Base-by-base conservation (phyloP, 1,140 invertebrate species). In the Psix sp. region DNA sequence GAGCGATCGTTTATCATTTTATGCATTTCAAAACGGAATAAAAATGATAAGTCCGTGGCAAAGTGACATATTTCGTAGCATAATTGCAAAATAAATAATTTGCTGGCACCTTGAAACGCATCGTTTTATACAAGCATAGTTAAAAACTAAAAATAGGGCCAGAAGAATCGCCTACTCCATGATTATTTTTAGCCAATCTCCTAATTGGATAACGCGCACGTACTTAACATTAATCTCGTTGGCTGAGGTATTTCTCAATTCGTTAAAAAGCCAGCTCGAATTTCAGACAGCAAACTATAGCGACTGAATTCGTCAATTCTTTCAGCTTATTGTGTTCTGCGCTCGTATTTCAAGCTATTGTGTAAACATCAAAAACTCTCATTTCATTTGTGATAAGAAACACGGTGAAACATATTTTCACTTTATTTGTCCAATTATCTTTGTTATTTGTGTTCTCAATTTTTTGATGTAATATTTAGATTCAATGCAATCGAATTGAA, bases 111-210 rank as follows among this genome's bases (percentile, higher is more conserved):
- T 35, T 48, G 11, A 35, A 31, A 9, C 10, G 15, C 29, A 17
- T 40, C 38, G 15, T 42, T 54, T 42, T 14, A 33, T 4, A n/a
- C 15, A 20, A 20, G 26, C 38, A 14, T 31, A 24, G 39, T 42
- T 45, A 45, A 57, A 43, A 35, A 48, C 56, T 59, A 48, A 39
- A 59, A 59, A 59, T 57, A 57, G 33, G 40, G 2, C n/a, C 20
- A 14, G 10, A 26, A 18, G 29, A 45, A 57, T 46, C 33, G 54
- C 54, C 54, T 17, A 46, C 40, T 46, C 31, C 18, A 1, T 15
- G 43, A 46, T 59, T 59, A 59, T 59, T 59, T 48, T 59, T 59
- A 59, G 56, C 31, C 33, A 59, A 59, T 46, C 35, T 48, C 48
- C 14, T 59, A 59, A 59, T 45, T 39, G 56, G 43, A 39, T 48